These are phyloP conservation scores for Acanthococcus lagerstroemiae DNA, from an alignment of 2,888 invertebrate species.

Conservation along the genomic window DNA sequence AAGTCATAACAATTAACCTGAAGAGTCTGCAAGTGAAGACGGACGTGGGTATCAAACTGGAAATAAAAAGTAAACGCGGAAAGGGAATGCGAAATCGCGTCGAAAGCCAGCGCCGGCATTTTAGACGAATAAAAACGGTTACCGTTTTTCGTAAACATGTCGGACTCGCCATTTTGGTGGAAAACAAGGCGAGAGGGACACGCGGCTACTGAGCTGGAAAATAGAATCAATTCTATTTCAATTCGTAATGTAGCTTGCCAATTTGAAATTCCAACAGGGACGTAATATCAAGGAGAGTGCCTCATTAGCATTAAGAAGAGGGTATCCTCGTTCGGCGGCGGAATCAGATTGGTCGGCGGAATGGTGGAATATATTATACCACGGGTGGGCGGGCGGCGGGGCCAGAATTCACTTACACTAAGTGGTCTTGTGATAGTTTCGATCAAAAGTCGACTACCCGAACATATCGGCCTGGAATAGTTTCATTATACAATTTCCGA, in stretches of 20 bases:
- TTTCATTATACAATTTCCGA: constrained; percentile 23
- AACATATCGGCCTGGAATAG: constrained; percentile 22
- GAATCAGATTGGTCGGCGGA: constrained; percentile 3
- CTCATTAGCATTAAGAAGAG: constrained; percentile 29
- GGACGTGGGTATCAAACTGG: too few relatives aligned
- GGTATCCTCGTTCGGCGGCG: constrained; percentile 2
- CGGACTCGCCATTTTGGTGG: constrained; percentile 17
- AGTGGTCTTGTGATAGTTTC: constrained; percentile 29
- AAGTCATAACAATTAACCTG: too few relatives aligned
- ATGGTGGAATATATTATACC: neutral
- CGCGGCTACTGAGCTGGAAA: constrained; percentile 22
- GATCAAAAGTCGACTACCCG: constrained; percentile 29
- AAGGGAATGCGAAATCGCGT: too few relatives aligned
- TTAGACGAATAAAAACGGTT: constrained; percentile 1
- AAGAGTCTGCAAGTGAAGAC: too few relatives aligned
- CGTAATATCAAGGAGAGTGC: constrained; percentile 30
- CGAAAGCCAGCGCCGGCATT: too few relatives aligned
- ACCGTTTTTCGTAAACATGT: constrained; percentile 12
- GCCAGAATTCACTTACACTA: constrained; percentile 24
- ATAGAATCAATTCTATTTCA: constrained; percentile 30
- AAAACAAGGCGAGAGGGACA: neutral
- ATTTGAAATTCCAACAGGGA: constrained; percentile 30
- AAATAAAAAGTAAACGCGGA: too few relatives aligned
- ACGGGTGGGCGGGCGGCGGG: constrained; percentile 1
- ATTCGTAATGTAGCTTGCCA: constrained; percentile 29